Evolutionary conservation across 2,113 vertebrate species (phyloP).

Genomic region (human): DNA sequence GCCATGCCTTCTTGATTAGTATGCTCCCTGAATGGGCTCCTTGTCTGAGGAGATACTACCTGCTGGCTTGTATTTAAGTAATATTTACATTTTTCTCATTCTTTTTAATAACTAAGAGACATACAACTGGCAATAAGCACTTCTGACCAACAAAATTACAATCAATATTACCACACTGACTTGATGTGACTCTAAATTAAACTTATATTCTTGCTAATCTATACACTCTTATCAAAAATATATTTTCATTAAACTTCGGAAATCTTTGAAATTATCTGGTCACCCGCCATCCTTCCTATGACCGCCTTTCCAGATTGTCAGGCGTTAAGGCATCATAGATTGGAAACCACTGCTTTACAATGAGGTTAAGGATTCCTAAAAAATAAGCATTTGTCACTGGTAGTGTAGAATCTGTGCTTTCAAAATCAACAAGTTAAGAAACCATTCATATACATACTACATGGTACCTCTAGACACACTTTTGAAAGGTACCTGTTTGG

Average conservation of each 20-base stretch:
- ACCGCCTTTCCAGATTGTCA: not conserved
- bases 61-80: not conserved
- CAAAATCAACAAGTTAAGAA: constrained; percentile 28
- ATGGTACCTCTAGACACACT: constrained; percentile 35
- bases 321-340: not conserved
- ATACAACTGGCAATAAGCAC: not conserved
- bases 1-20: not conserved
- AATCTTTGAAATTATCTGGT: not conserved
- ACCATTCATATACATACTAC: constrained; percentile 32
- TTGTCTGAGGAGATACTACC: not conserved
- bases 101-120: constrained; percentile 7
- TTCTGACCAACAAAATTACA: not conserved
- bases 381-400: constrained; percentile 11
- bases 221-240: not conserved
- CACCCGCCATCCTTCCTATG: not conserved
- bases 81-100: not conserved
- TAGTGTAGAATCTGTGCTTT: constrained; percentile 46
- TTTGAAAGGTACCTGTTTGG: constrained; percentile 58
- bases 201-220: not conserved
- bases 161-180: not conserved
- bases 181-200: constrained; percentile 5
- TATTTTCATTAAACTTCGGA: not conserved
- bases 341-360: constrained; percentile 6
- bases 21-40: not conserved
- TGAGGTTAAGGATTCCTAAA: constrained; percentile 11